Base-by-base conservation (phyloP, 2,888 invertebrate species). In the Podotricha telesiphe region DNA sequence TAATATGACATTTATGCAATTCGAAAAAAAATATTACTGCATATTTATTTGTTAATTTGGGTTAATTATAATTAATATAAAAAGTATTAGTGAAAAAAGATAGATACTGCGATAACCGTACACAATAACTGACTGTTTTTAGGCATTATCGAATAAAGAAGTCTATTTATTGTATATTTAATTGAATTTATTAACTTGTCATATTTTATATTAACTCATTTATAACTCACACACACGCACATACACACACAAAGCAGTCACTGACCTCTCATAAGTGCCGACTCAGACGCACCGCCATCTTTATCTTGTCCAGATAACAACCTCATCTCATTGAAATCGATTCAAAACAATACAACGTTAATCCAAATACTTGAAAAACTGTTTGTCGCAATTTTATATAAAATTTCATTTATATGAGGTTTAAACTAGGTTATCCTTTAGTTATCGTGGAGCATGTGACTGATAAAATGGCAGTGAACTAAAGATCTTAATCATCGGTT, bases 381-480 rank as follows among this genome's bases (percentile, higher is more conserved):
- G 84, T 78, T 74, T 75, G 72, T 74, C 65, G 70, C 68, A 70
- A 72, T 78, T 22, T 42, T 78, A 83, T 81, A 79, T 73, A 77
- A 83, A 85, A 82, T 83, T 79, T 78, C 86, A 91, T 91, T 83
- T 91, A 92, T 89, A 91, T 82, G 78, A 79, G 73, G 79, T 79
- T 28, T 45, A 81, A 86, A 87, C 82, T 92, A 90, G 92, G 92
- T 91, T 91, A 92, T 88, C 85, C 86, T 83, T 79, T 70, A 71
- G 74, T 76, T 88, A 91, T 91, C 91, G 77, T 74, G n/a, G 76
- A 76, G 72, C 86, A 86, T 86, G 87, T 88, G 86, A 90, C 86
- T 88, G 91, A 91, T 91, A 90, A 81, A 72, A 67, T 74, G 73
- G 71, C 70, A 69, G 79, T 79, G 80, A 80, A 84, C 82, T 84